Evolutionary conservation across 2,888 invertebrate genomes (phyloP), one percentile per base, ranked within the genome.

Genomic region (Gastrophysa polygoni): DNA sequence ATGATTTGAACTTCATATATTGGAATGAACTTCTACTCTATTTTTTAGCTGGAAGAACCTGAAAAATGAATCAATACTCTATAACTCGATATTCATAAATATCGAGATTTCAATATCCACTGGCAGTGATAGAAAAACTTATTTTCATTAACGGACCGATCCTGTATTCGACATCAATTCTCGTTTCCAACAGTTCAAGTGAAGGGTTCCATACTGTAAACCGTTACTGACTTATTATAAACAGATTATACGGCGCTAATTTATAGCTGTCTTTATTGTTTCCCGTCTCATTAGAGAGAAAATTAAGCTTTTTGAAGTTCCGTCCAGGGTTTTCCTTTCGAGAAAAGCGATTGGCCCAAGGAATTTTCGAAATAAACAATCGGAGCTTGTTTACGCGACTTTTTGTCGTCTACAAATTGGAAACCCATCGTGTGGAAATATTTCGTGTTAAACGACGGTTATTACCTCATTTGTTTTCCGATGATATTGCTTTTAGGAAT

Each of bases 191-290:
- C 51, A 11, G 52, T 38, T 49, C 34, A 64, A 57, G 50, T 71
- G 73, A 74, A 71, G 71, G 69, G 73, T 71, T 73, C 73, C 74
- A 74, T 71, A 71, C 66, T 74, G 72, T 75, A 75, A 75, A 75
- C 75, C 70, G 75, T 74, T 72, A 75, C 67, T 66, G 76, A 76
- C 71, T 77, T 78, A 77, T 78, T 77, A 74, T 77, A 78, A 77
- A 78, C 77, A 77, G 71, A 69, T 72, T 73, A 73, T 72, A 68
- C 70, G 68, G 71, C 73, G 74, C 68, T 73, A 75, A 74, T 75
- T 75, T 75, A 77, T 76, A 70, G 71, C 73, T 66, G 74, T 73
- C 73, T 74, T 75, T 76, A 75, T 75, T 73, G 71, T 75, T 75
- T 72, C 69, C 72, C 69, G 70, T 68, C 73, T 67, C 69, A 72